phyloP scores from a whole-genome alignment of 2,113 vertebrate genomes.

The Cichladusa arquata region DNA sequence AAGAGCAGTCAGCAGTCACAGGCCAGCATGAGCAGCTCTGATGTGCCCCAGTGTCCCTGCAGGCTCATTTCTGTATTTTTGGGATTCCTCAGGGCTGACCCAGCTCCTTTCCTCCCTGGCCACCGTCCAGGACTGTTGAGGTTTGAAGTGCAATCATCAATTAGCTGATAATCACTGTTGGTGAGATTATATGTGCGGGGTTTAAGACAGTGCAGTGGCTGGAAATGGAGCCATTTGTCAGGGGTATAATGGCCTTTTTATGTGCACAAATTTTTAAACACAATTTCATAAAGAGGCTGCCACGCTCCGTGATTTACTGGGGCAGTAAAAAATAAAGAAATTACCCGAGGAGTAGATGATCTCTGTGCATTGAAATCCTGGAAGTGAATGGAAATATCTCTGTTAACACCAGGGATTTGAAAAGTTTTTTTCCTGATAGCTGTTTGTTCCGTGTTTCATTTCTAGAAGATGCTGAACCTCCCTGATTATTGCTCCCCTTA shows the following conservation, averaged over 20 bases:
- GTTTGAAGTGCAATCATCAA: slow-evolving; percentile 9
- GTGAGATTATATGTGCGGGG: background rate
- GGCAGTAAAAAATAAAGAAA: slow-evolving; percentile 34
- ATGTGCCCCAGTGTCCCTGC: background rate
- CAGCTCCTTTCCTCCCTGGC: background rate
- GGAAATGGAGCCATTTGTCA: background rate
- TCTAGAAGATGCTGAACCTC: background rate
- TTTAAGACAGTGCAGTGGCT: background rate
- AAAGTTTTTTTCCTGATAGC: background rate
- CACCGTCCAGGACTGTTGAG: background rate
- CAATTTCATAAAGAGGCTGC: slow-evolving; percentile 25
- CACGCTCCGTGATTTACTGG: background rate
- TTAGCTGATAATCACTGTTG: slow-evolving; percentile 39
- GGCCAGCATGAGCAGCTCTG: background rate
- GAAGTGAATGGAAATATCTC: slow-evolving; percentile 4
- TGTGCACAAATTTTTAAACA: slow-evolving; percentile 40
- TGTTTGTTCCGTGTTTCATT: background rate
- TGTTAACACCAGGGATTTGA: background rate
- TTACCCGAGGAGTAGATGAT: background rate
- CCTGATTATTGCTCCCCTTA: background rate
- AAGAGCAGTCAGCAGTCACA: background rate
- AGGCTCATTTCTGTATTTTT: background rate
- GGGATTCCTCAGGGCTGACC: background rate
- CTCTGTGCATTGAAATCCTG: background rate
- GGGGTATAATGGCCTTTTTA: slow-evolving; percentile 21